Evolutionary conservation across 2,888 invertebrate genomes (phyloP).

Genomic region (Tipula vernalis): DNA sequence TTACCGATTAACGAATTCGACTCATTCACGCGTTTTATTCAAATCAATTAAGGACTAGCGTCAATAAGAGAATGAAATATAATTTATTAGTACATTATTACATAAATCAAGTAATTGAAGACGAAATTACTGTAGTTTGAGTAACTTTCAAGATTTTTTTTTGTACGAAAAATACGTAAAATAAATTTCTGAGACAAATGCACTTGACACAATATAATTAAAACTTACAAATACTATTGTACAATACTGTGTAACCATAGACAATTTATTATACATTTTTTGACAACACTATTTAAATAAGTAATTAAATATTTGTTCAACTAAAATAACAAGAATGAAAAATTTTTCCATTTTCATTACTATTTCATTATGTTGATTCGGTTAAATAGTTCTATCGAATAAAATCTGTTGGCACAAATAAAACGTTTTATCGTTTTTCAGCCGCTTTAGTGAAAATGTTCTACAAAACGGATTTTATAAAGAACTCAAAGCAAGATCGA

Average conservation of each 20-base stretch:
- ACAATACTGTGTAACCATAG: not conserved
- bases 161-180: not conserved
- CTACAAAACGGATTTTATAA: slow-evolving; percentile 15
- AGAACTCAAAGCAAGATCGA: not conserved
- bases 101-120: not conserved
- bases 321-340: not conserved
- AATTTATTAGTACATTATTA: not conserved
- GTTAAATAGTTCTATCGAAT: not conserved
- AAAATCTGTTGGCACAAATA: not conserved
- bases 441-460: slow-evolving; percentile 13
- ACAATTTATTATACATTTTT: not conserved
- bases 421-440: not conserved
- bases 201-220: not conserved
- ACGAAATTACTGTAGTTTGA: not conserved
- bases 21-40: not conserved
- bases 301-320: not conserved
- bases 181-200: not conserved
- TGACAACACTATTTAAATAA: not conserved
- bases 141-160: not conserved
- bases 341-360: not conserved
- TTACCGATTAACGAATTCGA: not conserved
- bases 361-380: not conserved
- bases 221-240: not conserved
- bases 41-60: not conserved
- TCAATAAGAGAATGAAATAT: not conserved